Conservation (phyloP, 2,797 vertebrate species). For the Rachycentron canadum region DNA sequence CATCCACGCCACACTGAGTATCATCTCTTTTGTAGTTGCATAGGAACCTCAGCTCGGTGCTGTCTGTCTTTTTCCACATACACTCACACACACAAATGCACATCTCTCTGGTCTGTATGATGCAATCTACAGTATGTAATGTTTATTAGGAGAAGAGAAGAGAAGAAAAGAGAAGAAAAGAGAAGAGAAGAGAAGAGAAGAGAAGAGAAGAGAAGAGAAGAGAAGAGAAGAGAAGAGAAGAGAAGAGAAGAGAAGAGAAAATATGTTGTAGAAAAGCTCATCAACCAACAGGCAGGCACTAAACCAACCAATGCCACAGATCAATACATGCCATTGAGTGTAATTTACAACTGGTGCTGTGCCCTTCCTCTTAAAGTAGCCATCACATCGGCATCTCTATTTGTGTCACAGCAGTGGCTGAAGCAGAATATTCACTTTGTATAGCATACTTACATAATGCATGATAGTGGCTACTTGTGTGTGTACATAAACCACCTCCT, state of each 20-base stretch:
- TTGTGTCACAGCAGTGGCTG: background rate
- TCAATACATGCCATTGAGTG: conserved; percentile 59
- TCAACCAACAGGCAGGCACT: conserved; percentile 24
- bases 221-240: conserved; percentile 1
- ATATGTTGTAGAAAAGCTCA: conserved; percentile 16
- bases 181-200: background rate
- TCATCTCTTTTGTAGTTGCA: conserved; percentile 20
- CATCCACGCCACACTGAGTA: conserved; percentile 15
- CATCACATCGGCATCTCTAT: conserved; percentile 24
- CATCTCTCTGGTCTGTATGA: conserved; percentile 8
- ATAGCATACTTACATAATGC: conserved; percentile 44
- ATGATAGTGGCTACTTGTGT: conserved; percentile 27
- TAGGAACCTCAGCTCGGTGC: background rate
- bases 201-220: conserved; percentile 1
- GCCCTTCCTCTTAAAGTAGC: conserved; percentile 35
- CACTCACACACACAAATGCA: conserved; percentile 1
- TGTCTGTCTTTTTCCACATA: conserved; percentile 25
- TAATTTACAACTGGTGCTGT: conserved; percentile 60
- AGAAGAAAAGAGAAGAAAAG: conserved; percentile 1
- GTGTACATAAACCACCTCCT: background rate
- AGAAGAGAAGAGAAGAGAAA: background rate
- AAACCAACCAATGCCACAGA: conserved; percentile 46
- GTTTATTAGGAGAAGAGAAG: background rate
- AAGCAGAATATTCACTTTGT: conserved; percentile 30
- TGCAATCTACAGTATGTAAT: background rate